A percentile compares a stretch with the other conserved stretches of the same genome.
Conservation (phyloP, 2,113 vertebrate species). For the Chlamydotis undulata region DNA sequence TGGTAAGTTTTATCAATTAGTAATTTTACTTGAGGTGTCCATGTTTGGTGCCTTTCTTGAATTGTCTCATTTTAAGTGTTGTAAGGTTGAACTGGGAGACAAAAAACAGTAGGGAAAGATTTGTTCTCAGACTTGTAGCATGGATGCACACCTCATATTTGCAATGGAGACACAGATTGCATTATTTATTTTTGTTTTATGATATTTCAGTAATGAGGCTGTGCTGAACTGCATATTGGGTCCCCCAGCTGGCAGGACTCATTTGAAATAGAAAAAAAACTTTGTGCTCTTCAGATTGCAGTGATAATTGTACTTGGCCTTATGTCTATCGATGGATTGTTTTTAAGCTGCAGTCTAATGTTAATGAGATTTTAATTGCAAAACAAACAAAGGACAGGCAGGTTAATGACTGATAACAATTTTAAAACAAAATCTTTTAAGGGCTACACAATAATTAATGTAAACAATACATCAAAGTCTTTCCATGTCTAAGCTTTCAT, state of each 20-base stretch:
- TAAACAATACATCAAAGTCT: constrained; percentile 62
- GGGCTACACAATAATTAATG: constrained; percentile 17
- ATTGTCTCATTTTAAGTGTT: neutral
- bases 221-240: neutral
- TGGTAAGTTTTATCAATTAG: neutral
- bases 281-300: neutral
- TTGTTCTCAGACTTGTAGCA: neutral
- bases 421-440: neutral
- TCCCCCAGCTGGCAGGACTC: neutral
- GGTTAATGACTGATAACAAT: constrained; percentile 42
- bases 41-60: neutral
- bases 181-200: neutral
- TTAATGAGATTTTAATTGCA: constrained; percentile 51
- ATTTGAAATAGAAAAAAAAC: neutral
- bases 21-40: neutral
- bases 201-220: neutral
- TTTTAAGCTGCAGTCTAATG: neutral
- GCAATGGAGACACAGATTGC: neutral
- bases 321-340: neutral
- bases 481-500: constrained; percentile 38
- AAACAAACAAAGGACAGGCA: constrained; percentile 13
- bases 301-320: neutral
- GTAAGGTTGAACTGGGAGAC: neutral
- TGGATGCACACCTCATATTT: neutral
- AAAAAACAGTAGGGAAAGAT: neutral